phyloP scores from a whole-genome alignment of 2,113 vertebrate species.

The Vulpes ferrilata region DNA sequence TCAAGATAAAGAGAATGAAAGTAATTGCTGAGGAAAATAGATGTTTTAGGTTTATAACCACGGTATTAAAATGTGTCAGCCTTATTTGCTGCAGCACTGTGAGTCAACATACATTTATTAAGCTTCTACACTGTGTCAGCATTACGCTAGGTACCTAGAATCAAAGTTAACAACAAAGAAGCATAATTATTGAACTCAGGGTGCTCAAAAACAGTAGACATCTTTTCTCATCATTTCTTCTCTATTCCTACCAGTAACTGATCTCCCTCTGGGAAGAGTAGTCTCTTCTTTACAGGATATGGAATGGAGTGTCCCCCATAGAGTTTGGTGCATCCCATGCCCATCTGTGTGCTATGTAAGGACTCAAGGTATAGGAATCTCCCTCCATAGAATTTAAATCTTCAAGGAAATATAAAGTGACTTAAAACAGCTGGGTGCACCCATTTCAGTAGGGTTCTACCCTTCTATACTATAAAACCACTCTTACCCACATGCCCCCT shows the following conservation, averaged over 20 bases:
- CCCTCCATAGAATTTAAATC: not conserved
- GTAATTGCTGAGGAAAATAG: not conserved
- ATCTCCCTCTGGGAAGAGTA: not conserved
- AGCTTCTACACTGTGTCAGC: not conserved
- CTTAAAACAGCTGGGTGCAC: not conserved
- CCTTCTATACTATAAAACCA: not conserved
- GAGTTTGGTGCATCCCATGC: not conserved
- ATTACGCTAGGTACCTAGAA: not conserved
- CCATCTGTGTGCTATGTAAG: not conserved
- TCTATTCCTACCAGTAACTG: not conserved
- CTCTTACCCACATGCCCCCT: accelerated
- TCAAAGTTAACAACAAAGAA: not conserved
- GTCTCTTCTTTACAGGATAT: not conserved
- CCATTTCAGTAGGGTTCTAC: not conserved
- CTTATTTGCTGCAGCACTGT: not conserved
- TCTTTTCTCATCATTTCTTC: not conserved
- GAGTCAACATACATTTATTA: not conserved
- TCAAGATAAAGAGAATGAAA: not conserved
- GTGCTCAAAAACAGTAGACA: not conserved
- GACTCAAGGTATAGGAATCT: not conserved
- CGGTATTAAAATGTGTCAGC: not conserved
- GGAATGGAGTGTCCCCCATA: not conserved
- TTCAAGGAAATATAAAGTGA: not conserved
- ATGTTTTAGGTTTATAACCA: not conserved
- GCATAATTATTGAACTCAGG: not conserved